Percentiles rank a stretch among this genome's conserved stretches.
phyloP scores from a whole-genome alignment of 2,113 vertebrate species.

The Thamnaconus septentrionalis region DNA sequence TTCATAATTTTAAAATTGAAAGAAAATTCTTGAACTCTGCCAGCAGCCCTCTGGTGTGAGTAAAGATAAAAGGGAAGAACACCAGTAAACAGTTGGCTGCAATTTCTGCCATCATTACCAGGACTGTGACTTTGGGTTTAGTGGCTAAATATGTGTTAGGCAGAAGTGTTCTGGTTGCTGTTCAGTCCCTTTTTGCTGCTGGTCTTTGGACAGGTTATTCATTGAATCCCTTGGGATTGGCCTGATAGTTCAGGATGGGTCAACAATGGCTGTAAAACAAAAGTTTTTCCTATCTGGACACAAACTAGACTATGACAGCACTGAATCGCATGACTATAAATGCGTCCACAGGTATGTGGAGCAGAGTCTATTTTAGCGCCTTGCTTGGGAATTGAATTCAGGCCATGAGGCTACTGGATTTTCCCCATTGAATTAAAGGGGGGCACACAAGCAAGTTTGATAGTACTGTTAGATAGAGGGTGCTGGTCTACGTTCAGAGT shows the following conservation, averaged over 20 bases:
- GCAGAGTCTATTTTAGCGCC: slow-evolving; percentile 66
- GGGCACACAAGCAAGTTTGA: slow-evolving; percentile 28
- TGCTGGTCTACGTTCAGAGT: background rate
- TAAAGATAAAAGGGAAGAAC: too few species aligned
- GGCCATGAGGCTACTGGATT: slow-evolving; percentile 59
- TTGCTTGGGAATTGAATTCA: slow-evolving; percentile 60
- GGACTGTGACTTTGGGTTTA: background rate
- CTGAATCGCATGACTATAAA: slow-evolving; percentile 38
- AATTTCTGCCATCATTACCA: background rate
- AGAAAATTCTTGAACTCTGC: too few species aligned
- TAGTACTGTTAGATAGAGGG: slow-evolving; percentile 5
- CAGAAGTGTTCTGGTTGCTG: background rate
- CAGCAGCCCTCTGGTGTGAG: too few species aligned
- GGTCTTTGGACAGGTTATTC: background rate
- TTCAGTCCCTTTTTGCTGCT: background rate
- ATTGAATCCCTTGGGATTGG: too few species aligned
- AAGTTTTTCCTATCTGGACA: slow-evolving; percentile 3
- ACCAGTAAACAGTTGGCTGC: slow-evolving; percentile 4
- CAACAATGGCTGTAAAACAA: background rate
- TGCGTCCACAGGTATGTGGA: slow-evolving; percentile 60
- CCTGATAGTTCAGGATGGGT: background rate
- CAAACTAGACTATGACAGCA: slow-evolving; percentile 2
- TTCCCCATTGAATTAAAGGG: slow-evolving; percentile 43
- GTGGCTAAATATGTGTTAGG: slow-evolving; percentile 9
- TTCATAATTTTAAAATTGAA: background rate